Base-by-base conservation (phyloP, 2,113 vertebrate genomes). In the Sceloporus undulatus region DNA sequence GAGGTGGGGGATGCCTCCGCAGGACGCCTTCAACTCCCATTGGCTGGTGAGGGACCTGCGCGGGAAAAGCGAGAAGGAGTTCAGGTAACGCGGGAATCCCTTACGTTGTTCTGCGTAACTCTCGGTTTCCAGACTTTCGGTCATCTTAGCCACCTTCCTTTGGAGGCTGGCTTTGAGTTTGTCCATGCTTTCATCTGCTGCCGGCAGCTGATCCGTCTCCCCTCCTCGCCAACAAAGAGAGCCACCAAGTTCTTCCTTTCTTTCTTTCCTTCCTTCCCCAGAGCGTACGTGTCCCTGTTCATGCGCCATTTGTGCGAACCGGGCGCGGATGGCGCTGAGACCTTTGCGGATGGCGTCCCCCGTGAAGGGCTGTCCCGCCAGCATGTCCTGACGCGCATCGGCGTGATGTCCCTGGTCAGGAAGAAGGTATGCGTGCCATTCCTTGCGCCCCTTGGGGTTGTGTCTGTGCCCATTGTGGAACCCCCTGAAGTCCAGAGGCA, bases 1-100 rank as follows among this genome's bases (percentile, higher is more conserved):
- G 98, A 98, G 98, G 89, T 99, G 98, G 98, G 99, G 99, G 7
- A 99, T 99, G 99, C 99, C 99, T 0, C 99, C 99, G 2, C 99
- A 99, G 95, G 99, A 99, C 0, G 98, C 99, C 81, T 99, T 99
- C 97, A 99, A 99, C 96, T 99, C 98, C 5, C 98, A 99, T 87
- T 99, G 99, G 99, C 97, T 99, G 89, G 99, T 99, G 66, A 94
- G 99, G 42, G 99, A 99, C 91, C 97, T 99, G 74, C 97, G 98
- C 0, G 99, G 99, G 48, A 99, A 99, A 95, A 99, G 98, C 0
- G 98, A 99, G 95, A 98, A 99, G 38, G 99, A 99, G 92, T 99
- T 99, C 92, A 98, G 99, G 99, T 99, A 93, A 0, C 5, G 48
- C 48, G 7, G 48, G 48, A 48, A 48, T 48, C 48, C 48, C 48